phyloP scores from a whole-genome alignment of 2,797 vertebrate genomes.

The Diplodus sargus region DNA sequence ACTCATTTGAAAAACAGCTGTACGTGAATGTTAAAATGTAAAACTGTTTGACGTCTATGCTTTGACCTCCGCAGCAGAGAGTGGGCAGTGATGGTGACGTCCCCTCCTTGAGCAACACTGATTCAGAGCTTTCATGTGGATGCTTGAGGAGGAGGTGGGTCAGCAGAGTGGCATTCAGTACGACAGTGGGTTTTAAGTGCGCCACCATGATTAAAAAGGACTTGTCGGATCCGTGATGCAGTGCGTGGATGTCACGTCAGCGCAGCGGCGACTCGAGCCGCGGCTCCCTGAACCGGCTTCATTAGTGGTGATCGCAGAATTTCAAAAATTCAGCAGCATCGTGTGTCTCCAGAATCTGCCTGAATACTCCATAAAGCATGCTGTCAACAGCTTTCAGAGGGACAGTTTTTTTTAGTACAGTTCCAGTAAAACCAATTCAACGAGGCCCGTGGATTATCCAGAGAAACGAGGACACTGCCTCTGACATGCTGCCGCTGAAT shows the following conservation, averaged over 20 bases:
- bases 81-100: not conserved
- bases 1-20: not conserved
- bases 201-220: not conserved
- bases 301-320: conserved; percentile 4
- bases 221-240: too few species aligned
- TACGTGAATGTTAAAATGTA: not conserved
- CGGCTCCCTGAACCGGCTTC: not conserved
- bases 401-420: not conserved
- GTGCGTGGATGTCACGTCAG: not conserved
- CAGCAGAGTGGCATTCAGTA: not conserved
- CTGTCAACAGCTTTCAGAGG: not conserved
- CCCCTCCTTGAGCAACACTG: too few species aligned
- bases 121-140: too few species aligned
- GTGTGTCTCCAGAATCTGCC: not conserved
- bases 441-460: not conserved
- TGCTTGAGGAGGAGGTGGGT: not conserved
- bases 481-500: not conserved
- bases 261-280: not conserved
- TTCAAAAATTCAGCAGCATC: not conserved
- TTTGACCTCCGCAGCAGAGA: not conserved
- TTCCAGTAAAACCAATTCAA: not conserved
- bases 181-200: not conserved
- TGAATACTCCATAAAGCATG: conserved; percentile 2
- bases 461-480: not conserved
- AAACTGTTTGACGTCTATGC: not conserved